Percentiles rank a stretch among this genome's conserved stretches.
phyloP scores from a whole-genome alignment of 2,797 vertebrate species.

The Syngnathus rostellatus region DNA sequence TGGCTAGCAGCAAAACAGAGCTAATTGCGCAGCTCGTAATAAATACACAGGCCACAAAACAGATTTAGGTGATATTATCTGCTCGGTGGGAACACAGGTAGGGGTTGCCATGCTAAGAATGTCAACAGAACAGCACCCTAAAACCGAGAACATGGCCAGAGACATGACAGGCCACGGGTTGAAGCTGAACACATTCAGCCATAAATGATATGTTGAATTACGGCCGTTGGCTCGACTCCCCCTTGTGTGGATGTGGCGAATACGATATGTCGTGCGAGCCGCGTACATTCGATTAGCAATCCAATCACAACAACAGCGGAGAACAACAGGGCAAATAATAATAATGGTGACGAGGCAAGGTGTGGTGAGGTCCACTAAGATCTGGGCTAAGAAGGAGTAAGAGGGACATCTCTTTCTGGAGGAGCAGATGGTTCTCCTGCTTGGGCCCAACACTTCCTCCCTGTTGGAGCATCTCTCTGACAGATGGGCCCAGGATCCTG shows the following conservation, averaged over 20 bases:
- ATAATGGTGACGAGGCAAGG: conserved; percentile 10
- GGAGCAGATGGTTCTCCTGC: conserved; percentile 70
- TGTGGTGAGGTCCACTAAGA: conserved; percentile 31
- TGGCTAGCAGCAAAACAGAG: not conserved
- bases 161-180: not conserved
- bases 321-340: not conserved
- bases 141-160: not conserved
- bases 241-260: not conserved
- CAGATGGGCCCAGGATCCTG: conserved; percentile 73
- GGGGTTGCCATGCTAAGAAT: conserved; percentile 2
- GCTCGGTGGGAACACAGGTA: conserved; percentile 5
- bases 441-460: conserved; percentile 61
- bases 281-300: not conserved
- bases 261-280: not conserved
- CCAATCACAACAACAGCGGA: conserved; percentile 22
- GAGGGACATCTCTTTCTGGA: conserved; percentile 25
- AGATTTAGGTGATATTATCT: conserved; percentile 8
- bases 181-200: not conserved
- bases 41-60: not conserved
- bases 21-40: not conserved
- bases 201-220: not conserved
- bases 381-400: conserved; percentile 34
- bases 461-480: conserved; percentile 65
- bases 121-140: not conserved
- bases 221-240: not conserved